Base-by-base conservation (phyloP, 2,888 invertebrate genomes). In the Carcina quercana region DNA sequence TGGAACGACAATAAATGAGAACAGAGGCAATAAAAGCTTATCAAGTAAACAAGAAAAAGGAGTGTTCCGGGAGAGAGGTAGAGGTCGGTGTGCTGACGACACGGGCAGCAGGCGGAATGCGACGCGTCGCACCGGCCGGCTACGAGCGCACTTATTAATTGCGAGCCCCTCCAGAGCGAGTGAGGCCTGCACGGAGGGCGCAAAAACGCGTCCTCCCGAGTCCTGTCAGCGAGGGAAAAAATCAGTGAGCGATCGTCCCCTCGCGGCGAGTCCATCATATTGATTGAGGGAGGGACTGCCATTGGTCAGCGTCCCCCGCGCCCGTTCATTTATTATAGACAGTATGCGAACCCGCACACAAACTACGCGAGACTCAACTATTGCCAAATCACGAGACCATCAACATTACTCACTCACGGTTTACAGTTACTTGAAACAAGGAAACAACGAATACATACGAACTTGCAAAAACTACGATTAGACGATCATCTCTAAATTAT, bases 241-340 rank as follows among this genome's bases (percentile, higher is more conserved):
- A 83, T 83, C 82, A 80, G 83, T 83, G 83, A 83, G 80, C 83
- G 83, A 83, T 82, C 80, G 83, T 78, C 84, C 84, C 83, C 83
- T 82, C 82, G 82, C 79, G 78, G 67, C 66, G 76, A 84, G 83
- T 85, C 84, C 84, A 84, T 85, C 85, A 85, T 85, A 85, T 85
- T 85, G 85, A 85, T 85, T 85, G 85, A 84, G 84, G 85, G 84
- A 78, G 82, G 83, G 76, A 74, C 79, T 69, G 71, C 79, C 79
- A 76, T 75, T 80, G 84, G 82, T 80, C 83, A 82, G 76, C 79
- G 66, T 73, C 75, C 76, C 69, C 79, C 74, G 72, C 75, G 71
- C 72, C 73, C 75, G 72, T 82, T 85, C 86, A 85, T 86, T 85
- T 85, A 85, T 85, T 85, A 85, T 85, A 85, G 82, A 85, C 83